Percentiles rank a stretch among this genome's conserved stretches.
Evolutionary conservation across 1,140 invertebrate species (phyloP).

Genomic region (Acromyrmex charruanus): DNA sequence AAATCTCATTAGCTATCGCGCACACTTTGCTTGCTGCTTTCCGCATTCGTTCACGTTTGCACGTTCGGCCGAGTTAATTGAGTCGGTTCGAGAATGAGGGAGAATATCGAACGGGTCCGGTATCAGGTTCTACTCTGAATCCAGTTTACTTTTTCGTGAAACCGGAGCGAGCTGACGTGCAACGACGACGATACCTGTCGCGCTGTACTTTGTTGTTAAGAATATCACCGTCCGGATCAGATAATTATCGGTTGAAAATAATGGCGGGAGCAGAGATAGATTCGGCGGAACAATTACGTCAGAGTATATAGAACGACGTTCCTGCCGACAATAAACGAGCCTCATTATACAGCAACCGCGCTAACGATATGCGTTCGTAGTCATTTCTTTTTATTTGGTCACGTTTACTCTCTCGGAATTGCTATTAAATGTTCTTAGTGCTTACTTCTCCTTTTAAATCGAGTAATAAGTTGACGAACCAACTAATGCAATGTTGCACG

Average conservation of each 20-base stretch:
- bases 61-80: constrained; percentile 61
- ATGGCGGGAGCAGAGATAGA: constrained; percentile 8
- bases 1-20: constrained; percentile 57
- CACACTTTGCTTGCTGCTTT: constrained; percentile 38
- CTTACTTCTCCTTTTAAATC: constrained; percentile 27
- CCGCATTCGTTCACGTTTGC: constrained; percentile 22
- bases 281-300: constrained; percentile 47
- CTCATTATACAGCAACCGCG: constrained; percentile 33
- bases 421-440: constrained; percentile 14
- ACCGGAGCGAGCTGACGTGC: neutral
- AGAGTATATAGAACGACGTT: constrained; percentile 1
- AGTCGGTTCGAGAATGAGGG: constrained; percentile 41
- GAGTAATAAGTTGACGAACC: constrained; percentile 10
- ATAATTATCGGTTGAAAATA: constrained; percentile 43
- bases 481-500: neutral
- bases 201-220: neutral
- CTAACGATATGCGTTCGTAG: neutral
- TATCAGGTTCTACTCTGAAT: constrained; percentile 47
- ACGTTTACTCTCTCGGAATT: constrained; percentile 31
- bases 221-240: constrained; percentile 10
- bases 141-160: constrained; percentile 27
- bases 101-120: constrained; percentile 14
- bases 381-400: constrained; percentile 33
- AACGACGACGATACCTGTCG: neutral
- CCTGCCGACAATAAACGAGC: neutral